Conservation (phyloP, 2,888 invertebrate species). For the Torymus aiolomorphi region DNA sequence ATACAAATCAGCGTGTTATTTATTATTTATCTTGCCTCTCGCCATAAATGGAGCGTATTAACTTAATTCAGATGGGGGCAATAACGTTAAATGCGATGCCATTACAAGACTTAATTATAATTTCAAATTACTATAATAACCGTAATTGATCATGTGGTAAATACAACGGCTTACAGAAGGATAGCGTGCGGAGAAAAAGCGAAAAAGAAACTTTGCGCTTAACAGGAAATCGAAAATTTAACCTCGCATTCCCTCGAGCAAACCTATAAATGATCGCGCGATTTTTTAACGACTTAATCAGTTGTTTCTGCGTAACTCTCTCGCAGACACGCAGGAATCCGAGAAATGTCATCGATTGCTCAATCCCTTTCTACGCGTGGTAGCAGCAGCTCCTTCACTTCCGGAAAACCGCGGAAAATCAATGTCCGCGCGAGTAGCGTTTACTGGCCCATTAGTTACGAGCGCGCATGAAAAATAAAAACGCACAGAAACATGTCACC, state of each 20-base stretch:
- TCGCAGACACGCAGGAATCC: too few species aligned
- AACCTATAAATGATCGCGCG: too few species aligned
- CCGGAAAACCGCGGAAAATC: constrained; percentile 36
- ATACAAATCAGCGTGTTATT: too few species aligned
- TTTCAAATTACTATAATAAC: constrained; percentile 28
- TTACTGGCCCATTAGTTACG: constrained; percentile 17
- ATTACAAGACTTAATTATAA: constrained; percentile 37
- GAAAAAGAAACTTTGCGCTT: too few species aligned
- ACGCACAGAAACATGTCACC: background rate
- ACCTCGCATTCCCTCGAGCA: too few species aligned
- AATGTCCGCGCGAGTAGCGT: constrained; percentile 21
- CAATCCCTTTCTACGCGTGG: too few species aligned
- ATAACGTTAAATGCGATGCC: constrained; percentile 3
- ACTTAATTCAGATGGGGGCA: background rate
- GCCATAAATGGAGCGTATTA: constrained; percentile 4
- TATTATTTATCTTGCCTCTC: too few species aligned
- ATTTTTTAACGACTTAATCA: background rate
- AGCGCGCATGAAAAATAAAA: background rate
- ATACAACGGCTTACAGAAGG: constrained; percentile 7
- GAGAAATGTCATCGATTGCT: too few species aligned
- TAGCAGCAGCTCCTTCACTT: constrained; percentile 22
- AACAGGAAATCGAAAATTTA: too few species aligned
- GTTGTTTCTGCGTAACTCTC: background rate
- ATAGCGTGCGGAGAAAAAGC: background rate
- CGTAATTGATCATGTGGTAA: constrained; percentile 36